These are phyloP conservation scores for Perca flavescens DNA, from an alignment of 2,113 vertebrate genomes.

Conservation along the genomic window DNA sequence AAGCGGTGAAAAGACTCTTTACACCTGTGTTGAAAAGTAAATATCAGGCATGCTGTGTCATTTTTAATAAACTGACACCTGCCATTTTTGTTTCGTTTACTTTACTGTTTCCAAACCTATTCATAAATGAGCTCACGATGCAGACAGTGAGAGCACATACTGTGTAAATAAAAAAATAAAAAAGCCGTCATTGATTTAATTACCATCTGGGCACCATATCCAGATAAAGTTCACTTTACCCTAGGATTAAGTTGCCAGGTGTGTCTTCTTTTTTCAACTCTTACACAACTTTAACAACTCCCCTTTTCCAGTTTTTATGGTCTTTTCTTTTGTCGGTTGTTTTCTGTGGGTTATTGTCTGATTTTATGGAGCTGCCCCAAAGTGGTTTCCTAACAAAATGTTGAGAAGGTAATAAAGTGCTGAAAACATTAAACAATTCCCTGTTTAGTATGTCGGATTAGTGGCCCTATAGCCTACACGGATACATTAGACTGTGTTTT, in stretches of 20 bases:
- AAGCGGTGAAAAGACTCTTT: background rate
- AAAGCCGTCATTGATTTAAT: slow-evolving; percentile 42
- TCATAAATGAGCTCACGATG: slow-evolving; percentile 5
- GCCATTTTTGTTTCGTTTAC: background rate
- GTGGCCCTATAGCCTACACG: too few species aligned
- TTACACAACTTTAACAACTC: background rate
- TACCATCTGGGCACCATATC: slow-evolving; percentile 58
- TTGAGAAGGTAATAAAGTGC: slow-evolving; percentile 22
- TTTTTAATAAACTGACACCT: slow-evolving; percentile 3
- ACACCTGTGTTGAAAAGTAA: background rate
- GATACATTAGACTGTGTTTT: background rate
- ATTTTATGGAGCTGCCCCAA: slow-evolving; percentile 38
- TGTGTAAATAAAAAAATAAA: slow-evolving; percentile 14
- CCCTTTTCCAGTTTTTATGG: background rate
- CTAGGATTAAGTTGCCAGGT: slow-evolving; percentile 51
- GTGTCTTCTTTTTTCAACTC: background rate
- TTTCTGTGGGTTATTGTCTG: slow-evolving; percentile 8
- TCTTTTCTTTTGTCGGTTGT: slow-evolving; percentile 7
- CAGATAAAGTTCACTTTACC: slow-evolving; percentile 14
- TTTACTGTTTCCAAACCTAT: background rate
- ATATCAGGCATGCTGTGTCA: background rate
- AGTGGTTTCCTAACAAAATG: slow-evolving; percentile 12
- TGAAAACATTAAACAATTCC: background rate
- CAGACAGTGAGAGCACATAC: background rate
- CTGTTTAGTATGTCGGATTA: background rate